phyloP scores from a whole-genome alignment of 2,888 invertebrate genomes.

The Platycheirus albimanus region DNA sequence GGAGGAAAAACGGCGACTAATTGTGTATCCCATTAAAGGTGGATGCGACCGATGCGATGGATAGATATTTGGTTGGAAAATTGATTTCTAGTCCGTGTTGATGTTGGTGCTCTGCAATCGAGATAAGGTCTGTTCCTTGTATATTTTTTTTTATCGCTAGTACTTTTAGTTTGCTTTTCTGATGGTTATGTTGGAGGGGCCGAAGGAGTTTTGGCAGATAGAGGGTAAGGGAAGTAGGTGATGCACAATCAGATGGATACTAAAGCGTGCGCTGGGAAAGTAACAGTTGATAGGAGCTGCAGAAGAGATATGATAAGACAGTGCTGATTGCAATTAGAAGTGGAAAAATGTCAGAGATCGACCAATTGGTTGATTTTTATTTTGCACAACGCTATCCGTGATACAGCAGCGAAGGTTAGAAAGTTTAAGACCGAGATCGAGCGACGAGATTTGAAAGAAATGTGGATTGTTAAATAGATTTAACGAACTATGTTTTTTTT shows the following conservation, averaged over 20 bases:
- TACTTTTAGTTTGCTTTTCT: conserved; percentile 16
- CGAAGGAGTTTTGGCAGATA: not conserved
- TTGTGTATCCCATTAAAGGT: conserved; percentile 72
- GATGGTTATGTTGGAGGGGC: not conserved
- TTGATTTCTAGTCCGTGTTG: conserved; percentile 72
- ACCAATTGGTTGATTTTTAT: conserved; percentile 59
- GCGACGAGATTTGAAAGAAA: conserved; percentile 21
- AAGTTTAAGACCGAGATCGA: conserved; percentile 42
- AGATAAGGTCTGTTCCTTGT: conserved; percentile 59
- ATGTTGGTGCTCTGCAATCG: conserved; percentile 64
- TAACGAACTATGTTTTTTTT: not conserved
- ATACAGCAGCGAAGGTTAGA: conserved; percentile 15
- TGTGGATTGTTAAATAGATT: conserved; percentile 21
- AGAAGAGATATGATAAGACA: conserved; percentile 64
- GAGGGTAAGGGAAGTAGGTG: conserved; percentile 12
- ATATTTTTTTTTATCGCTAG: conserved; percentile 35
- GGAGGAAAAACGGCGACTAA: conserved; percentile 72
- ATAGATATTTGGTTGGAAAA: conserved; percentile 68
- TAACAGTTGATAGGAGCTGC: conserved; percentile 53
- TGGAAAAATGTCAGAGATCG: conserved; percentile 71
- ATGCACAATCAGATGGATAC: conserved; percentile 40
- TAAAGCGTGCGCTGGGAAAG: conserved; percentile 66
- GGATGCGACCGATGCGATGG: conserved; percentile 69
- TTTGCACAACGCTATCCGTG: conserved; percentile 31
- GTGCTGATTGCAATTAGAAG: conserved; percentile 72